Conservation (phyloP, 2,888 invertebrate species). For the Nasonia oneida region DNA sequence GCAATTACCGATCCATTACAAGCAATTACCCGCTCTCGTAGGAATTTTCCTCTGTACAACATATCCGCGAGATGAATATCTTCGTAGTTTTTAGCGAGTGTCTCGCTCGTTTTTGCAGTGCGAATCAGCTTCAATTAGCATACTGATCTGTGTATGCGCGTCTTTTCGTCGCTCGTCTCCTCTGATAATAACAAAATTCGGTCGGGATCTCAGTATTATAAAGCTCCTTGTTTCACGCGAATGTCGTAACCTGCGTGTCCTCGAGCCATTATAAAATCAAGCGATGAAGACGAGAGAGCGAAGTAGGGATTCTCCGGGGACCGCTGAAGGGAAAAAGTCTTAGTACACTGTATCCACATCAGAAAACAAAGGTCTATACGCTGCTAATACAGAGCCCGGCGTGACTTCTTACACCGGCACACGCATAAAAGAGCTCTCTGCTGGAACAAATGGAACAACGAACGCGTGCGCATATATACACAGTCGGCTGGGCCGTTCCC, state of each 20-base stretch:
- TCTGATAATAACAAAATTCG: no score
- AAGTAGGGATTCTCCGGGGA: neutral
- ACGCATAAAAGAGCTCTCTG: neutral
- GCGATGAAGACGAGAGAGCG: neutral
- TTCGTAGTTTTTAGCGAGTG: no score
- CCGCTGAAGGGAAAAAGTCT: conserved; percentile 20
- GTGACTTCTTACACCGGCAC: neutral
- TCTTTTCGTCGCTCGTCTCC: neutral
- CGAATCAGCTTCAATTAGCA: conserved; percentile 10
- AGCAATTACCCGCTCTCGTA: conserved; percentile 27
- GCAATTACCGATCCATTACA: conserved; percentile 43
- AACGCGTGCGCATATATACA: neutral
- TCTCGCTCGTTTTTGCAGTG: neutral
- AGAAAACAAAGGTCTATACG: neutral
- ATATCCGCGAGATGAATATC: no score
- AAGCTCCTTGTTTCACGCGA: neutral
- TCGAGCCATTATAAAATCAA: conserved; percentile 5
- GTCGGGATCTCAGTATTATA: neutral
- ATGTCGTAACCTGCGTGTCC: neutral
- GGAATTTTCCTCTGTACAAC: neutral
- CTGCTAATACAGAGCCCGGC: neutral
- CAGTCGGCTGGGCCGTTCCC: conserved; percentile 51
- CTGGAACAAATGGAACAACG: neutral
- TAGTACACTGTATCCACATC: conserved; percentile 7
- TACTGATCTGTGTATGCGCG: neutral